Conservation (phyloP, 2,797 vertebrate genomes). For the Coregonus suidteri region DNA sequence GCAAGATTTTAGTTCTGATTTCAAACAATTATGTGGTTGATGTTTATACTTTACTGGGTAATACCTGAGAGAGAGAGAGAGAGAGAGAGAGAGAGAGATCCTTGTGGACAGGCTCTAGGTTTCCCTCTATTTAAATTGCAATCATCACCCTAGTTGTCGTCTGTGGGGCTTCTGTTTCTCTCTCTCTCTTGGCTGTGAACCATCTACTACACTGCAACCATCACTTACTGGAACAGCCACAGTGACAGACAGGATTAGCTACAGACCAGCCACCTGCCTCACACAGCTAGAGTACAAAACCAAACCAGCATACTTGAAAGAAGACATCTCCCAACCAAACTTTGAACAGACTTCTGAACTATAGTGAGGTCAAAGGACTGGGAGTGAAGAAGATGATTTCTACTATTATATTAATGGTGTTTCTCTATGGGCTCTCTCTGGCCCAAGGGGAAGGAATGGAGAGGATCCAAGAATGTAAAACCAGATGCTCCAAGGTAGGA, state of each 20-base stretch:
- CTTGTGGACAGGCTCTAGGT: background rate
- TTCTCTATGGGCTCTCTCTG: conserved; percentile 38
- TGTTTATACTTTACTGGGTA: too few relatives aligned
- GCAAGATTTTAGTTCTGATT: too few relatives aligned
- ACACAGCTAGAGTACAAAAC: background rate
- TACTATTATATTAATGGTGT: conserved; percentile 46
- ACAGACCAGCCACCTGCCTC: background rate
- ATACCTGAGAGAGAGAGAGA: too few relatives aligned
- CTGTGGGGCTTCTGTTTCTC: background rate
- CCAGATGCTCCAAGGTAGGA: conserved; percentile 72
- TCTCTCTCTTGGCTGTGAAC: background rate
- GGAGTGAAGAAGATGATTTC: conserved; percentile 51
- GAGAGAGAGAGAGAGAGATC: too few relatives aligned
- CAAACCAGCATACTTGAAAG: background rate
- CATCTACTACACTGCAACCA: background rate
- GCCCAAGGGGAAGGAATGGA: conserved; percentile 48
- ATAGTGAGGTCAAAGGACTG: background rate
- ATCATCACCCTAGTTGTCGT: background rate
- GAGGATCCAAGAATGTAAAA: conserved; percentile 59
- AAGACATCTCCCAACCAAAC: background rate
- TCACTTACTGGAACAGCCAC: background rate
- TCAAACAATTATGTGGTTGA: too few relatives aligned
- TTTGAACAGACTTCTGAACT: background rate
- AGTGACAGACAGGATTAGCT: background rate
- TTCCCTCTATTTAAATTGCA: background rate